Conservation (phyloP, 2,113 vertebrate species). For the Aramus guarauna region DNA sequence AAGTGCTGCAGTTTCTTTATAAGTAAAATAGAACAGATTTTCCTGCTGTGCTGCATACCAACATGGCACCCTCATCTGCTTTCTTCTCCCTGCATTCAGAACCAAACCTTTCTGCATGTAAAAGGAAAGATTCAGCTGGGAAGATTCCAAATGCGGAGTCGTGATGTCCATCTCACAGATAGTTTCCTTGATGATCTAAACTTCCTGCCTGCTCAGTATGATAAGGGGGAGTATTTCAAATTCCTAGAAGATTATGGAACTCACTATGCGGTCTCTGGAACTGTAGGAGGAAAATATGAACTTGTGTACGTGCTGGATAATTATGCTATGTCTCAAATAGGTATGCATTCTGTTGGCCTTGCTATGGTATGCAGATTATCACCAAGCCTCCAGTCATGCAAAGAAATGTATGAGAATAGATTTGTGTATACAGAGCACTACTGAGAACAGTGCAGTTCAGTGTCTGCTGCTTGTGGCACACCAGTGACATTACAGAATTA, state of each 20-base stretch:
- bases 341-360: conserved; percentile 66
- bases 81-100: conserved; percentile 32
- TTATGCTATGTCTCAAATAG: conserved; percentile 46
- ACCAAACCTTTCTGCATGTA: conserved; percentile 73
- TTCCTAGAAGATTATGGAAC: conserved; percentile 92
- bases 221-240: conserved; percentile 87
- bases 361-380: not conserved
- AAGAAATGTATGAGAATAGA: not conserved
- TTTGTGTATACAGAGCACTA: not conserved
- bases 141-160: conserved; percentile 81
- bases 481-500: not conserved
- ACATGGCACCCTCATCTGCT: conserved; percentile 27
- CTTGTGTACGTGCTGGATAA: conserved; percentile 86
- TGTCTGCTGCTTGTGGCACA: not conserved
- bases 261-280: conserved; percentile 85
- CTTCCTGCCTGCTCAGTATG: conserved; percentile 80
- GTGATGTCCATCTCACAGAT: conserved; percentile 65
- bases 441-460: not conserved
- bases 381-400: not conserved
- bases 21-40: not conserved
- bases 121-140: conserved; percentile 83
- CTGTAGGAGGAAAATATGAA: conserved; percentile 86
- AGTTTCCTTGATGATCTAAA: conserved; percentile 79
- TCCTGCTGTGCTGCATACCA: not conserved
- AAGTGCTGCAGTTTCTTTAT: not conserved